phyloP scores from a whole-genome alignment of 1,140 invertebrate species.

The Arctopsyche grandis region DNA sequence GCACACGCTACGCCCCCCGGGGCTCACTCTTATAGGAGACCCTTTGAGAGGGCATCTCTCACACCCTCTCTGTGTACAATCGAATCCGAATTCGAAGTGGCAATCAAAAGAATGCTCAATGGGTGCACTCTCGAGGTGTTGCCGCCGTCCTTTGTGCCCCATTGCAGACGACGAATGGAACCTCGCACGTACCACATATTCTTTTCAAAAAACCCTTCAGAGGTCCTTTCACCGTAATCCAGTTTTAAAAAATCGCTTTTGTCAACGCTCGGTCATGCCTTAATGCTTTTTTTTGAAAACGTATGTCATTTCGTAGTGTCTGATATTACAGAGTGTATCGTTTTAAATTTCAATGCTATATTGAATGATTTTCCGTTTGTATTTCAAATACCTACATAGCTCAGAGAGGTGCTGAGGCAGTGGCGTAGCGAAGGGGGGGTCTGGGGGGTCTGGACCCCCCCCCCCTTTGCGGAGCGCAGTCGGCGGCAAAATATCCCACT shows the following conservation, averaged over 20 bases:
- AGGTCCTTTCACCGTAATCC: not conserved
- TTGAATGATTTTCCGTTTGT: too few relatives aligned
- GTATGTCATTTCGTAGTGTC: too few relatives aligned
- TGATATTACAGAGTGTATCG: too few relatives aligned
- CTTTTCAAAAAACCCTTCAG: not conserved
- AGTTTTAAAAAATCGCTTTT: not conserved
- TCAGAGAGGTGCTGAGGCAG: too few relatives aligned
- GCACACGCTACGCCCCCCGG: not conserved
- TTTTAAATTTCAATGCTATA: too few relatives aligned
- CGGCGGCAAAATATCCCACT: too few relatives aligned
- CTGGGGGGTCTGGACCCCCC: too few relatives aligned
- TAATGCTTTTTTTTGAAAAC: not conserved
- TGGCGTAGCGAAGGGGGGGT: too few relatives aligned
- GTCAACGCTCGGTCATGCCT: not conserved
- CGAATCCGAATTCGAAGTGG: conserved; percentile 41
- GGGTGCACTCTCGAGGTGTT: conserved; percentile 29
- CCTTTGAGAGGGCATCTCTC: not conserved
- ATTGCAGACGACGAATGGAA: not conserved
- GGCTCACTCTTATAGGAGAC: not conserved
- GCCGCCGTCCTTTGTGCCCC: conserved; percentile 8
- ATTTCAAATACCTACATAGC: too few relatives aligned
- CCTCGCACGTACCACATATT: conserved; percentile 8
- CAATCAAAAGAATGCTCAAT: conserved; percentile 52
- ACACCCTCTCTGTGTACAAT: conserved; percentile 25
- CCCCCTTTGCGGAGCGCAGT: too few relatives aligned